Evolutionary conservation across 2,888 invertebrate species (phyloP).

Genomic region (Hedya salicella): DNA sequence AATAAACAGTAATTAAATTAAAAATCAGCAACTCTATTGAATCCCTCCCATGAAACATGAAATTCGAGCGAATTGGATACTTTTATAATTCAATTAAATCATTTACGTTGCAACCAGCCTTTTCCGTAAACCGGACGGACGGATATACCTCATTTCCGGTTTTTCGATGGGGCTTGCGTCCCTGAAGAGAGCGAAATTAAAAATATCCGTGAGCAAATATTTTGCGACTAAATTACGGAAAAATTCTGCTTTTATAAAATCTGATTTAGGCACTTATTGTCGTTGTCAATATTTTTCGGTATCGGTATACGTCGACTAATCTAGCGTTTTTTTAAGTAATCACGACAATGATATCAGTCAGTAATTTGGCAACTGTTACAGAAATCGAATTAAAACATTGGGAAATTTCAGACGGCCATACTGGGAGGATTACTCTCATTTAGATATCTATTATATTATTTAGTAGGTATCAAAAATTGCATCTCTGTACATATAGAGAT

Average conservation of each 20-base stretch:
- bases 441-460: no score
- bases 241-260: background rate
- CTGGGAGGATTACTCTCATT: no score
- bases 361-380: no score
- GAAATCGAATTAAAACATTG: no score
- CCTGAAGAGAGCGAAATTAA: constrained; percentile 12
- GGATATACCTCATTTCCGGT: constrained; percentile 16
- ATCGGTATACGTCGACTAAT: no score
- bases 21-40: background rate
- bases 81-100: constrained; percentile 5
- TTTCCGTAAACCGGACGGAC: constrained; percentile 11
- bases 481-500: no score
- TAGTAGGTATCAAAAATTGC: no score
- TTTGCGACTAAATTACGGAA: background rate
- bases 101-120: constrained; percentile 1
- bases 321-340: no score
- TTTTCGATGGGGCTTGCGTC: background rate
- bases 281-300: no score
- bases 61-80: background rate
- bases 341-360: no score
- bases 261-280: background rate
- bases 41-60: background rate
- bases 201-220: background rate
- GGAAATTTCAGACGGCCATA: no score
- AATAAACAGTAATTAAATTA: background rate